Evolutionary conservation across 2,113 vertebrate genomes (phyloP), one percentile per base, ranked within the genome.

Genomic region (Datnioides undecimradiatus): DNA sequence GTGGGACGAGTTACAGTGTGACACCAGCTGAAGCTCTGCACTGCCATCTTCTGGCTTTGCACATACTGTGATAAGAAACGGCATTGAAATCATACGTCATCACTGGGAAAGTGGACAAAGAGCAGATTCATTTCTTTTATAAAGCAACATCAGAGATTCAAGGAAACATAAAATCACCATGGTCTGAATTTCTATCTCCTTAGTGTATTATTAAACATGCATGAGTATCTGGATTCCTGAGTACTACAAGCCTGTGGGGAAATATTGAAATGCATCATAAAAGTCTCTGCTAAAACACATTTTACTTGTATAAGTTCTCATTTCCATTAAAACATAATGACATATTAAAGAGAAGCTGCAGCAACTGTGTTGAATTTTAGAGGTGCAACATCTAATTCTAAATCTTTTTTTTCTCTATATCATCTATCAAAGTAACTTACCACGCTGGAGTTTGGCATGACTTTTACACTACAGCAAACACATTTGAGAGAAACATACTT

Each of bases 41-140:
- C 91, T 91, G 87, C 93, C 93, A 93, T 90, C 93, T 94, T 70
- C 88, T 93, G 92, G 92, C 54, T 83, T 11, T 63, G 25, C 25
- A 46, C 36, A 54, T 4, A 57, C 23, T 38, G 2, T 48, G 49
- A 67, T 74, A 38, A 65, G 57, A 78, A 19, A 36, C 1, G 2
- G 3, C 5, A 19, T 43, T 11, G 8, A 38, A 43, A 31, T 36
- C 25, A 45, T 78, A 25, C 2, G 25, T 17, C 36, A 1, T 33
- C 46, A n/a, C 8, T 9, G 5, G 11, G 6, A 4, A 46, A 64
- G 33, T 46, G 17, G 11, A 48, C 2, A 8, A 38, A 33, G 19
- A 48, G 69, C 41, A 27, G 31, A 21, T 58, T 14, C 8, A 38
- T 25, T 51, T 0, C 3, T 33, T 16, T 43, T 45, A n/a, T 36